These are phyloP conservation scores for Artibeus jamaicensis DNA, from an alignment of 2,797 vertebrate species.

Conservation along the genomic window DNA sequence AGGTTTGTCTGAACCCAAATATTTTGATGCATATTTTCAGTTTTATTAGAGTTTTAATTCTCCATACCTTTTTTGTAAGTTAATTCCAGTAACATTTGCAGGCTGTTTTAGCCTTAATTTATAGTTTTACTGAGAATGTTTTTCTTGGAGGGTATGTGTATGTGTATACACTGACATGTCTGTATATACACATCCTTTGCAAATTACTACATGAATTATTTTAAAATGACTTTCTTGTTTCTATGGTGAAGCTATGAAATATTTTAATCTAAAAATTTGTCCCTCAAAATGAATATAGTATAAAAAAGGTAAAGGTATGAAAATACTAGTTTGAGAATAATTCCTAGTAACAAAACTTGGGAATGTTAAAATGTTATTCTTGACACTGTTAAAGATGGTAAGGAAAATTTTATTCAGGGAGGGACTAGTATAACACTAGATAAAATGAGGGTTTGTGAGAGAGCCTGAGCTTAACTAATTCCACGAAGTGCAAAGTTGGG, in stretches of 20 bases:
- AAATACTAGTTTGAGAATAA: constrained; percentile 19
- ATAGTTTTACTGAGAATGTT: not conserved
- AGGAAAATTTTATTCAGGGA: not conserved
- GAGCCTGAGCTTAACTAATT: not conserved
- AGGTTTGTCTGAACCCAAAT: constrained; percentile 3
- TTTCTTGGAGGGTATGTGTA: not conserved
- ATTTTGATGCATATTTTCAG: not conserved
- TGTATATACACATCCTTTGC: not conserved
- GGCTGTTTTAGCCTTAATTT: not conserved
- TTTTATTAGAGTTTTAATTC: constrained; percentile 16
- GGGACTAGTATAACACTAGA: no score
- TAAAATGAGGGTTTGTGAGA: not conserved
- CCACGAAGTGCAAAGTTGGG: not conserved
- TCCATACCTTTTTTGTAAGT: not conserved
- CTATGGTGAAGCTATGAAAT: not conserved
- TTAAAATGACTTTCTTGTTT: not conserved
- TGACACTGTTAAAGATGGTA: not conserved
- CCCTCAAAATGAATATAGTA: not conserved
- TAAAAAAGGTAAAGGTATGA: constrained; percentile 19
- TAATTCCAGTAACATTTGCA: not conserved
- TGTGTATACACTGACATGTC: not conserved
- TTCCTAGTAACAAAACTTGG: not conserved
- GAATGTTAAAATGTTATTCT: not conserved
- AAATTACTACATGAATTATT: not conserved
- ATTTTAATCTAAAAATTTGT: not conserved